A percentile compares a stretch with the other conserved stretches of the same genome.
phyloP scores from a whole-genome alignment of 2,888 invertebrate species.

The Eutolmus rufibarbis region DNA sequence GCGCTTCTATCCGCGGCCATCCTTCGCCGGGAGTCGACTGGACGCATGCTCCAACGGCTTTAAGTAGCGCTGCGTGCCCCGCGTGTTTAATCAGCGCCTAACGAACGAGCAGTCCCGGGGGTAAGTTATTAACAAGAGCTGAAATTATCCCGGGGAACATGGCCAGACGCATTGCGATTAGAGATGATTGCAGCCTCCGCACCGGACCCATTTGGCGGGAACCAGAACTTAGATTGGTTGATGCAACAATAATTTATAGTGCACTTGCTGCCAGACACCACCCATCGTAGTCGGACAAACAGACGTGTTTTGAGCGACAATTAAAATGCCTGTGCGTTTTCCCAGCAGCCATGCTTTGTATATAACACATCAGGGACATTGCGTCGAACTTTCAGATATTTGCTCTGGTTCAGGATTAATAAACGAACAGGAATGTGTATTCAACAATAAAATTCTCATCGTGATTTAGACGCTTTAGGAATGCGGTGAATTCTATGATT shows the following conservation, averaged over 20 bases:
- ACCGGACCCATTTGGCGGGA: background rate
- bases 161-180: background rate
- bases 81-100: background rate
- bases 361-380: background rate
- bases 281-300: background rate
- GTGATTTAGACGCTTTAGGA: too few species aligned
- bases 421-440: too few species aligned
- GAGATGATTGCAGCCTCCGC: background rate
- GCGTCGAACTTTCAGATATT: background rate
- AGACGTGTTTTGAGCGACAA: background rate
- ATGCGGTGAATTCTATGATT: too few species aligned
- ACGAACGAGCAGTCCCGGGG: background rate
- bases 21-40: background rate
- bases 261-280: background rate
- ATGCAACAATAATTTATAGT: background rate
- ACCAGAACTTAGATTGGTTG: background rate
- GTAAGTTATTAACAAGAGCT: background rate
- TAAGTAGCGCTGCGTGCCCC: background rate
- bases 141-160: background rate
- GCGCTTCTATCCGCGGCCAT: background rate
- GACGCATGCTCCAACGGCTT: background rate
- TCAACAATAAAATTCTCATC: too few species aligned
- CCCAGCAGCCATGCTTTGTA: background rate
- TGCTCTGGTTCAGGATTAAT: too few species aligned
- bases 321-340: background rate